These are phyloP conservation scores for Tauraco erythrolophus DNA, from an alignment of 2,113 vertebrate species.

Conservation along the genomic window DNA sequence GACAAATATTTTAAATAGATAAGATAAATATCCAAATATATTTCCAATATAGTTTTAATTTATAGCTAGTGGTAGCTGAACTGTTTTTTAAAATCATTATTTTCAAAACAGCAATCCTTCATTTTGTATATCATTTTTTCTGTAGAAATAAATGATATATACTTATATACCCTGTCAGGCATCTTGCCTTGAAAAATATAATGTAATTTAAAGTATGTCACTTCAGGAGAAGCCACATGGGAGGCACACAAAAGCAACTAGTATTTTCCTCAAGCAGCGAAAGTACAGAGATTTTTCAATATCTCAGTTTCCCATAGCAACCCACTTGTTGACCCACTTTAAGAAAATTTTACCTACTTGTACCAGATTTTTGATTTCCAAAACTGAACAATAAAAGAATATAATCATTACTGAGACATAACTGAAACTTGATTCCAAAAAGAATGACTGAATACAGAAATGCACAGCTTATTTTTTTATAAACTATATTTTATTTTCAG, in stretches of 20 bases:
- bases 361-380: not conserved
- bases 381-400: not conserved
- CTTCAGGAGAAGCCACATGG: constrained; percentile 4
- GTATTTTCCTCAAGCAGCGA: constrained; percentile 27
- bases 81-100: not conserved
- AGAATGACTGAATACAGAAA: not conserved
- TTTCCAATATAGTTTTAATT: not conserved
- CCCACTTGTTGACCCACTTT: constrained; percentile 5
- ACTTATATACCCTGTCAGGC: not conserved
- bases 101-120: not conserved
- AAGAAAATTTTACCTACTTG: not conserved
- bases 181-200: constrained; percentile 25
- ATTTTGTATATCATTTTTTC: not conserved
- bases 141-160: not conserved
- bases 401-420: not conserved
- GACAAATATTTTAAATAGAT: not conserved
- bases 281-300: not conserved
- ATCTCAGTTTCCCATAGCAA: constrained; percentile 36
- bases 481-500: not conserved
- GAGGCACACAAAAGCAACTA: not conserved
- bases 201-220: constrained; percentile 24
- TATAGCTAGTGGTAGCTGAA: not conserved
- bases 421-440: not conserved
- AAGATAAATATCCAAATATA: not conserved
- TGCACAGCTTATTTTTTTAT: not conserved